These are phyloP conservation scores for Hyposmocoma kahamanoa DNA, from an alignment of 1,140 invertebrate species.

Conservation along the genomic window DNA sequence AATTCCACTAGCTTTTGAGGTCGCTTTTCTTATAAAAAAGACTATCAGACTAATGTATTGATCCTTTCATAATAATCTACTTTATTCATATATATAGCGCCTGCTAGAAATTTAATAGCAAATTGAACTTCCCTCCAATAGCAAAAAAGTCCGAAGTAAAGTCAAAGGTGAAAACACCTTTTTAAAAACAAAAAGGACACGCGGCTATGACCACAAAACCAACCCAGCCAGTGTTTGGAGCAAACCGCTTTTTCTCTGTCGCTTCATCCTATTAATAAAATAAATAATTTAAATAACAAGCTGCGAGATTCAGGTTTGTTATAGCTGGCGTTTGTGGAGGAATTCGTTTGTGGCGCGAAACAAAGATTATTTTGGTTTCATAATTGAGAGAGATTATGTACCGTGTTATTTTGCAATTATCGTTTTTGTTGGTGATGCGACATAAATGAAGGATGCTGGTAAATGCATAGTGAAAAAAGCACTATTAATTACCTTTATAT, in stretches of 20 bases:
- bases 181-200: no score
- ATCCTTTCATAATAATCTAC: no score
- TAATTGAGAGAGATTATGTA: conserved; percentile 14
- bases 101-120: not conserved
- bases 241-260: conserved; percentile 2
- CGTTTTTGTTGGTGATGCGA: no score
- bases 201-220: conserved; percentile 1
- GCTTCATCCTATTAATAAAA: conserved; percentile 28
- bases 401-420: not conserved
- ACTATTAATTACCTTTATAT: no score
- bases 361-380: conserved; percentile 21
- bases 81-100: no score
- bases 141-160: not conserved
- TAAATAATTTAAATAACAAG: conserved; percentile 32
- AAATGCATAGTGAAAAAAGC: no score
- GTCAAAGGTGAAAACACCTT: no score
- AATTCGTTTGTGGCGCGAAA: conserved; percentile 13
- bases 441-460: no score
- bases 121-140: not conserved
- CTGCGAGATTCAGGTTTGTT: conserved; percentile 25
- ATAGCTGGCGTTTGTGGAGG: not conserved
- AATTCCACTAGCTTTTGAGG: no score
- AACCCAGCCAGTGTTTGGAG: not conserved
- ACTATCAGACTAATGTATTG: no score
- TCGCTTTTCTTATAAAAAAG: no score